Evolutionary conservation across 2,797 vertebrate species (phyloP).

Genomic region (Heterohyrax brucei): DNA sequence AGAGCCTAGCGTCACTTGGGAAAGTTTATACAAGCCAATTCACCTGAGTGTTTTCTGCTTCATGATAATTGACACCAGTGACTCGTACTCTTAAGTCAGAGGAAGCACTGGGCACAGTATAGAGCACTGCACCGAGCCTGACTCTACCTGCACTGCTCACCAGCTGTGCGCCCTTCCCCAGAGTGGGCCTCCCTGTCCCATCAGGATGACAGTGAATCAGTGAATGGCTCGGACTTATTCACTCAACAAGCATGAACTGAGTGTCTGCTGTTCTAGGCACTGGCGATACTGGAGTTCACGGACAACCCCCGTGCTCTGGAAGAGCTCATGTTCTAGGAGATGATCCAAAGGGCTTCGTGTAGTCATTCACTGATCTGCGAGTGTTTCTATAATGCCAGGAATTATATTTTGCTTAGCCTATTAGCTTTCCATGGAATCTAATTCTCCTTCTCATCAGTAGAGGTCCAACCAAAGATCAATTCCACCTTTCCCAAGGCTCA

Average conservation of each 20-base stretch:
- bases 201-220: background rate
- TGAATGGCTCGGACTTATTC: conserved; percentile 6
- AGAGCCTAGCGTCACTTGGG: background rate
- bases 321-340: background rate
- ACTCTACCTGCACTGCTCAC: background rate
- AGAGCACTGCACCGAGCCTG: background rate
- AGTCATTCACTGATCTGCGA: conserved; percentile 18
- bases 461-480: conserved; percentile 38
- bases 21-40: background rate
- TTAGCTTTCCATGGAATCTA: conserved; percentile 66
- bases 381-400: conserved; percentile 44
- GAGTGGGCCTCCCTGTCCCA: background rate
- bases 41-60: conserved; percentile 57
- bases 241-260: background rate
- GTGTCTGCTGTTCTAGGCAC: background rate
- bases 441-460: background rate
- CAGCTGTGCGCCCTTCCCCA: background rate
- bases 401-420: conserved; percentile 18
- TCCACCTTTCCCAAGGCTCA: background rate
- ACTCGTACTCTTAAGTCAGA: background rate
- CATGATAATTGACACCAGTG: conserved; percentile 1
- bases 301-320: background rate
- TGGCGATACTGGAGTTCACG: background rate
- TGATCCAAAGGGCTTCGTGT: background rate
- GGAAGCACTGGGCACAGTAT: background rate